phyloP scores from a whole-genome alignment of 2,113 vertebrate genomes.

The Eira barbara region DNA sequence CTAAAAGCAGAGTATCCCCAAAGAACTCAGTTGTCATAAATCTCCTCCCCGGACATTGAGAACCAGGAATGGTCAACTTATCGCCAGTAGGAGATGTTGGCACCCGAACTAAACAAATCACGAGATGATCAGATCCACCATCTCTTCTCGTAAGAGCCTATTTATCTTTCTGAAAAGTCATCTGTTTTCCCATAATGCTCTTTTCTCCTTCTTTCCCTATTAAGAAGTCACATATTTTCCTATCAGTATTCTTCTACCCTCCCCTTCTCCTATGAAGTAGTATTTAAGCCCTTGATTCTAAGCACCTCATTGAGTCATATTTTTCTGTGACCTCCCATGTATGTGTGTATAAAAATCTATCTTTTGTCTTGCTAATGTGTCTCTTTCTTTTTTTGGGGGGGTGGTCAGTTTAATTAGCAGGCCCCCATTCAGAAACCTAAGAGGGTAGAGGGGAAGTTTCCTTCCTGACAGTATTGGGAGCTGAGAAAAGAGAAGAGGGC shows the following conservation, averaged over 20 bases:
- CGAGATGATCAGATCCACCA: too few species aligned
- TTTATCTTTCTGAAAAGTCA: not conserved
- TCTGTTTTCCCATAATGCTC: not conserved
- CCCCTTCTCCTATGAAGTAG: not conserved
- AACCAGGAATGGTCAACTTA: not conserved
- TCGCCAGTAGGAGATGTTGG: not conserved
- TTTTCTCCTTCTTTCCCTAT: not conserved
- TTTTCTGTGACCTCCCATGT: not conserved
- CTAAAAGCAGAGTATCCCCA: not conserved
- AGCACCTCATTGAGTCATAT: not conserved
- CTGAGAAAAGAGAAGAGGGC: not conserved
- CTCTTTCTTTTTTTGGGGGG: not conserved
- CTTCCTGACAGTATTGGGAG: not conserved
- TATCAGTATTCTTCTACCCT: not conserved
- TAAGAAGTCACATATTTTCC: not conserved
- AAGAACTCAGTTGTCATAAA: not conserved
- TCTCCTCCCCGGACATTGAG: not conserved
- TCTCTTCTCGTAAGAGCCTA: not conserved
- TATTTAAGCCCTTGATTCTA: not conserved
- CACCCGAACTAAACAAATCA: not conserved
- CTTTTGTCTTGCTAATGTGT: not conserved
- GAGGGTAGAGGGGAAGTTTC: too few species aligned
- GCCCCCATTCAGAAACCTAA: not conserved
- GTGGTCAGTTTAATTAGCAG: not conserved
- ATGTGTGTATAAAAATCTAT: not conserved